Conservation (phyloP, 2,797 vertebrate genomes). For the Hybognathus amarus region DNA sequence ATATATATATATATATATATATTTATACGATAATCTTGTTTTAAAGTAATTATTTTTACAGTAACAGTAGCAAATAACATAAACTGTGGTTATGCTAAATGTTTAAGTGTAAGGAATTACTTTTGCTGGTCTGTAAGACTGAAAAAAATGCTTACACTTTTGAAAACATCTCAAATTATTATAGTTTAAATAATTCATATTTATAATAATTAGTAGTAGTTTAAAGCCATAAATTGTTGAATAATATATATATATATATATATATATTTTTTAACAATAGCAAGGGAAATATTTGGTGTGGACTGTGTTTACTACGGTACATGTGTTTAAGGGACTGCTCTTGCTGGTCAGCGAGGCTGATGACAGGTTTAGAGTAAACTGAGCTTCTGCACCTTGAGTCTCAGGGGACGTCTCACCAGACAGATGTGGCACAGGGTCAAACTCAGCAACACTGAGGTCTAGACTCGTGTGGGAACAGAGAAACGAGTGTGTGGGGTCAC, state of each 20-base stretch:
- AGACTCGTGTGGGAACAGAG: conserved; percentile 45
- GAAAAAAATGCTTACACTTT: too few relatives aligned
- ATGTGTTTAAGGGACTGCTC: neutral
- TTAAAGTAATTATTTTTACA: too few relatives aligned
- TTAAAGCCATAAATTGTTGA: neutral
- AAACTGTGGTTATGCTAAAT: too few relatives aligned
- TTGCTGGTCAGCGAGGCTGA: neutral
- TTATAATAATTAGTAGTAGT: neutral
- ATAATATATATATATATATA: too few relatives aligned
- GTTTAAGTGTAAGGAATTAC: too few relatives aligned
- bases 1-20: too few relatives aligned
- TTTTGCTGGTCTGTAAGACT: too few relatives aligned
- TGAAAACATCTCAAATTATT: neutral
- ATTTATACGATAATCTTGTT: too few relatives aligned
- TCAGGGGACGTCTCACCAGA: neutral
- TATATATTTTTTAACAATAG: too few relatives aligned
- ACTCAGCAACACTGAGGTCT: conserved; percentile 39
- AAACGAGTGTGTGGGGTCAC: neutral
- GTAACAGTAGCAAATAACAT: too few relatives aligned
- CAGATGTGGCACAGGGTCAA: conserved; percentile 44
- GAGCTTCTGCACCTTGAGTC: conserved; percentile 9
- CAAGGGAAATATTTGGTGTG: neutral
- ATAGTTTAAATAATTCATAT: neutral
- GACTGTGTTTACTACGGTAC: neutral
- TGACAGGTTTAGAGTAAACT: conserved; percentile 24